Evolutionary conservation across 2,797 vertebrate genomes (phyloP).

Genomic region (Sebastes melanostomus): DNA sequence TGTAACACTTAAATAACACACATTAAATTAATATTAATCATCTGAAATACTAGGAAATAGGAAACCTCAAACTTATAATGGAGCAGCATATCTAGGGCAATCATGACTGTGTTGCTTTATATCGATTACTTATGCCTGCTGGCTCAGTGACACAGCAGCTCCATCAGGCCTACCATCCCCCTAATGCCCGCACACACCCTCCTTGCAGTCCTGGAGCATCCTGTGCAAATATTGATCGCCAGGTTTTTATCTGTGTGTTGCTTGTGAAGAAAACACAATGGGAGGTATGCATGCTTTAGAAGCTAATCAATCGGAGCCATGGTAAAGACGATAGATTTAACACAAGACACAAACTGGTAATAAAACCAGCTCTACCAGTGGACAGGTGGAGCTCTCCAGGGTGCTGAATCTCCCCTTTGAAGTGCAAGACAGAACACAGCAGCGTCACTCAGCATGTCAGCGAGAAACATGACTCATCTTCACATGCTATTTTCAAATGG

Average conservation of each 20-base stretch:
- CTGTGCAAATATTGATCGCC: slow-evolving; percentile 54
- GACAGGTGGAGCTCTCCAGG: slow-evolving; percentile 44
- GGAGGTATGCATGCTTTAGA: slow-evolving; percentile 1
- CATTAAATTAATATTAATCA: not conserved
- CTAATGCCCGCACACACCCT: not conserved
- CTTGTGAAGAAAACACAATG: slow-evolving; percentile 25
- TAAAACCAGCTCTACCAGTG: not conserved
- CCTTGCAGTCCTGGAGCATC: slow-evolving; percentile 28
- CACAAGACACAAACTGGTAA: not conserved
- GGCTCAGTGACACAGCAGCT: slow-evolving; percentile 66
- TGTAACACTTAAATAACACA: not conserved
- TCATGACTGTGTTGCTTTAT: slow-evolving; percentile 22
- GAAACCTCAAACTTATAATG: not conserved
- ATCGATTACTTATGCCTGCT: slow-evolving; percentile 57
- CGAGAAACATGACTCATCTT: slow-evolving; percentile 13
- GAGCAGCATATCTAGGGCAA: not conserved
- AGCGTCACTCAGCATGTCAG: not conserved
- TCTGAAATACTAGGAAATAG: not conserved
- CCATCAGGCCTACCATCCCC: slow-evolving; percentile 44
- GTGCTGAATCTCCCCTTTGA: slow-evolving; percentile 31
- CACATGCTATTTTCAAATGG: not conserved
- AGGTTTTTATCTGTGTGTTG: slow-evolving; percentile 19
- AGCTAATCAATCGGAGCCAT: not conserved
- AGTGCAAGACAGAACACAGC: slow-evolving; percentile 17
- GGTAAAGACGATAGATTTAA: not conserved